Conservation (phyloP, 1,140 invertebrate species). For the Trissolcus basalis region DNA sequence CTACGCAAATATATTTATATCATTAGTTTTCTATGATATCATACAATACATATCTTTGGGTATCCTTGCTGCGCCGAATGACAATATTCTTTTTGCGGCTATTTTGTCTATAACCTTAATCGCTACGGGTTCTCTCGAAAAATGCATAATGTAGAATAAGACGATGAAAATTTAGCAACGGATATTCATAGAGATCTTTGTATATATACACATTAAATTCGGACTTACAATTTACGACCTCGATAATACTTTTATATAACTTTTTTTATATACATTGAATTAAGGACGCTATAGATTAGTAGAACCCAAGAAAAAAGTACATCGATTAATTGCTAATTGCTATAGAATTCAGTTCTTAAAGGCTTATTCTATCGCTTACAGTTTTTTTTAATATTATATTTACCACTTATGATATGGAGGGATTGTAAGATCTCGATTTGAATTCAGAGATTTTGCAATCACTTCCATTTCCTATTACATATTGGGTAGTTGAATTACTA, state of each 20-base stretch:
- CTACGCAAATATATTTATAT: conserved; percentile 42
- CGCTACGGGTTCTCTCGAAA: conserved; percentile 15
- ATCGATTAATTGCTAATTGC: conserved; percentile 11
- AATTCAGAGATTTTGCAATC: too few species aligned
- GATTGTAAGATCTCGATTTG: too few species aligned
- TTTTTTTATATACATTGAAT: conserved; percentile 31
- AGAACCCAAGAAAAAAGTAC: conserved; percentile 13
- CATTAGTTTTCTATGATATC: conserved; percentile 31
- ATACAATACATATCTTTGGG: conserved; percentile 52
- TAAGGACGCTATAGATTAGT: conserved; percentile 17
- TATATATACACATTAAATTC: conserved; percentile 41
- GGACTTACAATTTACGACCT: conserved; percentile 22
- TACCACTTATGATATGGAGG: too few species aligned
- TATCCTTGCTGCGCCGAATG: conserved; percentile 24
- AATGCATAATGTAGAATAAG: conserved; percentile 17
- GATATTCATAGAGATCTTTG: conserved; percentile 41
- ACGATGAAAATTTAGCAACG: conserved; percentile 18
- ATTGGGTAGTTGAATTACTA: background rate
- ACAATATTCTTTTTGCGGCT: conserved; percentile 26
- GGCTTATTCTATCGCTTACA: conserved; percentile 11
- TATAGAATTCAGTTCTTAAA: conserved; percentile 9
- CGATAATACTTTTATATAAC: conserved; percentile 19
- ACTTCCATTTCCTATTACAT: too few species aligned
- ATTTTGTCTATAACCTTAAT: conserved; percentile 5
- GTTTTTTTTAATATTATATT: background rate